Percentiles rank a stretch among this genome's conserved stretches.
These are phyloP conservation scores for Drosophila lacertosa DNA, from an alignment of 1,140 invertebrate genomes.

Conservation along the genomic window DNA sequence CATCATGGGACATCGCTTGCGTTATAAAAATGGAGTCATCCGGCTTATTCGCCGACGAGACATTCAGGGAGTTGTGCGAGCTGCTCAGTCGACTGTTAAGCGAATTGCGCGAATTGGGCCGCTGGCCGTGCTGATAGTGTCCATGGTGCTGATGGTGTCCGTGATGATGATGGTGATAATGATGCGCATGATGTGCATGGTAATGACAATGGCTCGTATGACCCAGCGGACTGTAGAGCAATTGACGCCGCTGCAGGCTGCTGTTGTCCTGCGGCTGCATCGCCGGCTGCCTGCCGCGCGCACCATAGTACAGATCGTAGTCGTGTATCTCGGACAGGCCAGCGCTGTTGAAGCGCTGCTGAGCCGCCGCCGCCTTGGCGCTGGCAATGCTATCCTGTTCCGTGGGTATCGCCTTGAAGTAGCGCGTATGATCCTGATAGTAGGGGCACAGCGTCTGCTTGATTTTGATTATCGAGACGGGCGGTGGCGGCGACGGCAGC, in stretches of 20 bases:
- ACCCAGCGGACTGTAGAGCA: constrained; percentile 66
- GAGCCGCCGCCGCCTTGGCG: constrained; percentile 69
- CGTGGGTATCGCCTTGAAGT: constrained; percentile 81
- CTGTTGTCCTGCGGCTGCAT: constrained; percentile 32
- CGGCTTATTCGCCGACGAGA: constrained; percentile 88
- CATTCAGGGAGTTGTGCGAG: constrained; percentile 91
- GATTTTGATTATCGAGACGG: constrained; percentile 68
- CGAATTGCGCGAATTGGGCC: constrained; percentile 90
- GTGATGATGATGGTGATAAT: constrained; percentile 69
- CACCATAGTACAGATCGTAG: constrained; percentile 80
- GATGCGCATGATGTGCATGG: constrained; percentile 41
- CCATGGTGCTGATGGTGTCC: constrained; percentile 78
- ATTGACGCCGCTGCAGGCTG: constrained; percentile 57
- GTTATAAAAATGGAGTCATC: constrained; percentile 94
- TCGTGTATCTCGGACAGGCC: constrained; percentile 80
- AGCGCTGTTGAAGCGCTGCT: constrained; percentile 73
- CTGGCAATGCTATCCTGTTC: constrained; percentile 78
- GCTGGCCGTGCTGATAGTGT: constrained; percentile 84
- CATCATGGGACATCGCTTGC: constrained; percentile 93
- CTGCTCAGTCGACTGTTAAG: constrained; percentile 90
- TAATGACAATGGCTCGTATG: constrained; percentile 66
- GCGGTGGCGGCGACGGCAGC: constrained; percentile 69
- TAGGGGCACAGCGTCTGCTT: constrained; percentile 76
- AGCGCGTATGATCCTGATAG: constrained; percentile 80
- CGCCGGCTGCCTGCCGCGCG: constrained; percentile 51